Evolutionary conservation across 2,888 invertebrate species (phyloP).

Genomic region (Rotaria magnacalcarata): DNA sequence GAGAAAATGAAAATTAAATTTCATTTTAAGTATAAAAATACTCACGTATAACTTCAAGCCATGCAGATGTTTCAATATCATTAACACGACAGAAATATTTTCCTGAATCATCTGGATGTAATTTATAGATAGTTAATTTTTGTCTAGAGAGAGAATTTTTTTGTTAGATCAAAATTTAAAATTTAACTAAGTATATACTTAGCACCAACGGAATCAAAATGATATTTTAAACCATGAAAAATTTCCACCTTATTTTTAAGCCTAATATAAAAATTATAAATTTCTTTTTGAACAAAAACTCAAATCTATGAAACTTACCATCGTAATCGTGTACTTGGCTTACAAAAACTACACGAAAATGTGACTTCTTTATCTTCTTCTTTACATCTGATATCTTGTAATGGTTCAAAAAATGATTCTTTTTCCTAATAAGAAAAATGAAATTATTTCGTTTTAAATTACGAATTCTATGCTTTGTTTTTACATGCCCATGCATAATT

Average conservation of each 20-base stretch:
- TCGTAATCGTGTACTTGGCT: conserved; percentile 70
- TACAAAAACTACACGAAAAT: conserved; percentile 89
- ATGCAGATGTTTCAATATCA: conserved; percentile 78
- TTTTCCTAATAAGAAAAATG: conserved; percentile 50
- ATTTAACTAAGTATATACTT: conserved; percentile 64
- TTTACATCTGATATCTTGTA: conserved; percentile 88
- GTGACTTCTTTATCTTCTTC: conserved; percentile 91
- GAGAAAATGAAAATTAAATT: too few species aligned
- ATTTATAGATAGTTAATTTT: conserved; percentile 79
- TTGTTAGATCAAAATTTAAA: background rate
- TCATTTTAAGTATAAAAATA: background rate
- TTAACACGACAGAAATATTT: conserved; percentile 92
- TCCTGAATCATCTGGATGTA: conserved; percentile 91
- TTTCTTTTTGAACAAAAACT: background rate
- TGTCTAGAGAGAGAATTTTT: background rate
- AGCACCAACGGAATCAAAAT: conserved; percentile 85
- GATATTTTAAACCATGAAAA: conserved; percentile 90
- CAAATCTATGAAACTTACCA: conserved; percentile 49
- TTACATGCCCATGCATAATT: background rate
- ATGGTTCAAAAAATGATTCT: conserved; percentile 75
- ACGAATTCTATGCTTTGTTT: background rate
- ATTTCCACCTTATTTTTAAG: conserved; percentile 72
- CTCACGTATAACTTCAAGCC: conserved; percentile 82
- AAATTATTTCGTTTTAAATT: background rate
- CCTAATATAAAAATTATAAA: conserved; percentile 50